These are phyloP conservation scores for Hypena proboscidalis DNA, from an alignment of 2,888 invertebrate genomes.

Conservation along the genomic window DNA sequence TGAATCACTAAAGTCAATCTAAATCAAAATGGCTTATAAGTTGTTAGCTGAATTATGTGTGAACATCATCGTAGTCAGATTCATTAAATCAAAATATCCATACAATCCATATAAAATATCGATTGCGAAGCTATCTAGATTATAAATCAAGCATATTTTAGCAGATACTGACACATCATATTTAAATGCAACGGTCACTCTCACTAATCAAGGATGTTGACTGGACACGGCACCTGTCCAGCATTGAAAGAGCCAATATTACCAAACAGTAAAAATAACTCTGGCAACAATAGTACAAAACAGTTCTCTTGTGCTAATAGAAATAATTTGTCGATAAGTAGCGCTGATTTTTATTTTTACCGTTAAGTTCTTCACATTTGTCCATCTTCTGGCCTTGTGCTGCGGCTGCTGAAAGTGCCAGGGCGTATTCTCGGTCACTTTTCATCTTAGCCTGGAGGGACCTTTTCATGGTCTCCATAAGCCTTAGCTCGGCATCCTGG, in stretches of 20 bases:
- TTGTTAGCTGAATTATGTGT: no score
- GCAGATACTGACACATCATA: conserved; percentile 5
- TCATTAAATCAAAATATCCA: no score
- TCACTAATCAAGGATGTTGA: conserved; percentile 11
- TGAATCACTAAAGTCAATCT: no score
- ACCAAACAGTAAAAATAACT: conserved; percentile 12
- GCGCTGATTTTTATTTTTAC: conserved; percentile 62
- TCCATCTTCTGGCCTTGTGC: conserved; percentile 94
- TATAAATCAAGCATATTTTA: not conserved
- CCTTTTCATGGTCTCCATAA: conserved; percentile 96
- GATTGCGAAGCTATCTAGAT: not conserved
- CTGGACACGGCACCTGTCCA: not conserved
- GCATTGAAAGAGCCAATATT: conserved; percentile 4
- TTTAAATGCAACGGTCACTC: conserved; percentile 38
- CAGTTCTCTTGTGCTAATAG: conserved; percentile 23
- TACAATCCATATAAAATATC: no score
- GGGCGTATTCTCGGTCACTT: conserved; percentile 96
- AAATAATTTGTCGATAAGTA: conserved; percentile 27
- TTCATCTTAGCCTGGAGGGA: conserved; percentile 95
- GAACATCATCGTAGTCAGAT: no score
- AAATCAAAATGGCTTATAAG: no score
- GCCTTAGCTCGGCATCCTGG: conserved; percentile 96
- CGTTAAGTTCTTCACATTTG: conserved; percentile 89
- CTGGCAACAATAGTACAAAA: conserved; percentile 11
- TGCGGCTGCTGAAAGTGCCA: conserved; percentile 92